Evolutionary conservation across 2,888 invertebrate species (phyloP).

Genomic region (Gortyna flavago): DNA sequence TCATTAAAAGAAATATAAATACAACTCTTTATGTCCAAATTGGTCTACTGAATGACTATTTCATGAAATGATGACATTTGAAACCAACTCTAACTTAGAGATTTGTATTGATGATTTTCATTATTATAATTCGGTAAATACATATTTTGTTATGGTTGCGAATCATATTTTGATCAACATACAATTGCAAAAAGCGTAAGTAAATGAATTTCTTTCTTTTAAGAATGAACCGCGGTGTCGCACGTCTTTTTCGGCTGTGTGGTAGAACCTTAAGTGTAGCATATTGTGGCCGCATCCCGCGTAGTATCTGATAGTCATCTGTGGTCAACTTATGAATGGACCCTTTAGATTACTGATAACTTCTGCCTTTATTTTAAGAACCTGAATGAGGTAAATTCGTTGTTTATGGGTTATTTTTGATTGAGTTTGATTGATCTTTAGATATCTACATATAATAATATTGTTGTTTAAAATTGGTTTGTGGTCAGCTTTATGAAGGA

Average conservation of each 20-base stretch:
- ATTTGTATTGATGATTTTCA: background rate
- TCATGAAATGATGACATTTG: background rate
- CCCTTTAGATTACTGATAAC: conserved; percentile 60
- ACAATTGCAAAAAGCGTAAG: background rate
- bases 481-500: background rate
- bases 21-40: background rate
- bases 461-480: conserved; percentile 3
- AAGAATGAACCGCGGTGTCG: background rate
- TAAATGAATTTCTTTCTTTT: too few species aligned
- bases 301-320: conserved; percentile 64
- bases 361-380: conserved; percentile 45
- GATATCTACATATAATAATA: background rate
- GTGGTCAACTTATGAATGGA: conserved; percentile 68
- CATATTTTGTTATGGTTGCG: too few species aligned
- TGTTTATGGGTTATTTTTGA: conserved; percentile 1
- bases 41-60: background rate
- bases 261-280: conserved; percentile 1
- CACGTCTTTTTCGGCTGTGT: background rate
- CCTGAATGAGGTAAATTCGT: conserved; percentile 52
- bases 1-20: background rate
- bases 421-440: conserved; percentile 5
- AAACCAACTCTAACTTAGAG: background rate
- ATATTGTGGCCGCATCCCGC: conserved; percentile 47
- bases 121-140: background rate
- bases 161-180: background rate